These are phyloP conservation scores for Rhodinocichla rosea DNA, from an alignment of 2,113 vertebrate genomes.

Conservation along the genomic window DNA sequence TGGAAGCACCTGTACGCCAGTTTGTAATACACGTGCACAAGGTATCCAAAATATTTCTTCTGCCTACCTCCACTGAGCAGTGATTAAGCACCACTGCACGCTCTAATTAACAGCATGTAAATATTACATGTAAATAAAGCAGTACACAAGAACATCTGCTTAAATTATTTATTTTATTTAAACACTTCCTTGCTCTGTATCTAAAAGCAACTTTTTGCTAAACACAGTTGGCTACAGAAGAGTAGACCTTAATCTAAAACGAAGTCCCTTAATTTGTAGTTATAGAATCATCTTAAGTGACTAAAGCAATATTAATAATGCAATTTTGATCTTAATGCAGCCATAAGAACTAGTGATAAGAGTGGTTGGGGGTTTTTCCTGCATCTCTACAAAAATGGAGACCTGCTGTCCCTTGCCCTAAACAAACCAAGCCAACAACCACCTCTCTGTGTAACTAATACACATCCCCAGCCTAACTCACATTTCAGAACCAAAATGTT, in stretches of 20 bases:
- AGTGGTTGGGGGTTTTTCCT: fast-evolving
- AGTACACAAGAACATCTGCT: not conserved
- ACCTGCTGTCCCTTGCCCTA: not conserved
- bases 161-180: not conserved
- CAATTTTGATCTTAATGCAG: not conserved
- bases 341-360: not conserved
- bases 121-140: not conserved
- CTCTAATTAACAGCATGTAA: not conserved
- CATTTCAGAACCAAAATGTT: not conserved
- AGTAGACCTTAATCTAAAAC: not conserved
- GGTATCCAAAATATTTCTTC: not conserved
- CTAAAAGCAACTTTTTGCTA: not conserved
- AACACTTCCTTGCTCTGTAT: not conserved
- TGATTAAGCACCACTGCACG: not conserved
- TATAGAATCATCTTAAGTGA: not conserved
- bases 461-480: not conserved
- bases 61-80: not conserved
- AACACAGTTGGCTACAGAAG: not conserved
- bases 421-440: not conserved
- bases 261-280: not conserved
- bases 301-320: not conserved
- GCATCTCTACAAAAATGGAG: not conserved
- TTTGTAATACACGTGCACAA: not conserved
- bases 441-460: not conserved
- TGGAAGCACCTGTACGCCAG: not conserved